These are phyloP conservation scores for Neodiprion virginianus DNA, from an alignment of 1,140 invertebrate genomes.

Conservation along the genomic window DNA sequence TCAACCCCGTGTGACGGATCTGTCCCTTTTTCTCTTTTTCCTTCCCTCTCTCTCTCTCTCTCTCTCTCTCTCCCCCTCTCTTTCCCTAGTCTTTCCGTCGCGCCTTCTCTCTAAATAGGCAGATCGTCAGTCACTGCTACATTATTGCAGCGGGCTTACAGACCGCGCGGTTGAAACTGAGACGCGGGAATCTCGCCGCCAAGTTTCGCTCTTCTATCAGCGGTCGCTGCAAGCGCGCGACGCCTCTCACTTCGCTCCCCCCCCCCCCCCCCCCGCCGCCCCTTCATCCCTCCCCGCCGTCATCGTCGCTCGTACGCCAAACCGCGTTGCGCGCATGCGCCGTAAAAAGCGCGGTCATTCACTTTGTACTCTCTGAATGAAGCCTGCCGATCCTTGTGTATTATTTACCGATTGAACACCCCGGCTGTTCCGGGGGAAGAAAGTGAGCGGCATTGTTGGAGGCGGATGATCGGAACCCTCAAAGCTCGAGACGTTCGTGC, in stretches of 20 bases:
- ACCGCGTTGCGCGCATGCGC: not conserved
- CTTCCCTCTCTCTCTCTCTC: not conserved
- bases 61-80: not conserved
- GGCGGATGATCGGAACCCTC: too few species aligned
- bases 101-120: not conserved
- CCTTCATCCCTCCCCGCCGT: slow-evolving; percentile 2
- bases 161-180: slow-evolving; percentile 44
- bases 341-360: not conserved
- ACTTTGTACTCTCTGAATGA: slow-evolving; percentile 1
- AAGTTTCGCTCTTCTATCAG: slow-evolving; percentile 21
- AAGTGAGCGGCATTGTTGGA: too few species aligned
- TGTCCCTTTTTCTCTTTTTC: not conserved
- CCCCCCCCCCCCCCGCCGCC: not conserved
- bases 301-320: not conserved
- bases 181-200: slow-evolving; percentile 14
- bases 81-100: not conserved
- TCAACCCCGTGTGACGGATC: not conserved
- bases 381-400: not conserved
- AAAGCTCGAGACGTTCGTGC: too few species aligned
- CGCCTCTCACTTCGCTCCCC: slow-evolving; percentile 24
- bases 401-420: not conserved
- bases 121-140: not conserved
- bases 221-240: slow-evolving; percentile 18
- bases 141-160: not conserved
- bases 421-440: too few species aligned